Evolutionary conservation across 2,888 invertebrate species (phyloP), one percentile per base, ranked within the genome.

Genomic region (Diarsia mendica): DNA sequence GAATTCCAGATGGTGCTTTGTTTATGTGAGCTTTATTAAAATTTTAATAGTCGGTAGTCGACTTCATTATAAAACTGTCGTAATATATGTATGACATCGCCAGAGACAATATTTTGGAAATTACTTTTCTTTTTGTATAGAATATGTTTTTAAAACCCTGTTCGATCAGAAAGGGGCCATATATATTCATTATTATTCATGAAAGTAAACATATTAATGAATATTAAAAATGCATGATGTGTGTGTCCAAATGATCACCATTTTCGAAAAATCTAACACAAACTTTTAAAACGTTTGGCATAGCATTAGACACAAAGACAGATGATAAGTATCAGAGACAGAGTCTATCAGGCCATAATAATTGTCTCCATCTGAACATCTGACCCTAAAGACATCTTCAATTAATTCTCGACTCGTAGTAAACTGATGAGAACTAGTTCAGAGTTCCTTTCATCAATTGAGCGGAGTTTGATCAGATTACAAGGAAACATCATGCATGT

Each of bases 361-460:
- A 23, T 58, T 51, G 23, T 46, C 33, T 5, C 9, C 18, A 75
- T 66, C 10, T 49, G 28, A 67, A n/a, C 58, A 58, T 44, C n/a
- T 58, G 69, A 48, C 18, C 44, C 28, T 46, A 48, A 23, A 15
- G 48, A 72, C 58, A 23, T 18, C 46, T 66, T 61, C 18, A 61
- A 51, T 67, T 33, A 33, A 9, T 76, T 33, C 11, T 67, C 49
- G 23, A 55, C 55, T 49, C 28, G 6, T 28, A 46, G 2, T 13
- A 58, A 67, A 60, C 18, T 58, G 44, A 49, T 75, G n/a, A 23
- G n/a, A 76, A 67, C 20, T 44, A 49, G 53, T 58, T 44, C 18
- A 3, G 39, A 75, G 48, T 23, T 51, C 20, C 9, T 48, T 77
- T 18, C 15, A 48, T 61, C 61, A 61, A 63, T 44, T 46, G 15